Percentiles rank a stretch among this genome's conserved stretches.
phyloP scores from a whole-genome alignment of 2,113 vertebrate species.

The Dipodomys stephensi region DNA sequence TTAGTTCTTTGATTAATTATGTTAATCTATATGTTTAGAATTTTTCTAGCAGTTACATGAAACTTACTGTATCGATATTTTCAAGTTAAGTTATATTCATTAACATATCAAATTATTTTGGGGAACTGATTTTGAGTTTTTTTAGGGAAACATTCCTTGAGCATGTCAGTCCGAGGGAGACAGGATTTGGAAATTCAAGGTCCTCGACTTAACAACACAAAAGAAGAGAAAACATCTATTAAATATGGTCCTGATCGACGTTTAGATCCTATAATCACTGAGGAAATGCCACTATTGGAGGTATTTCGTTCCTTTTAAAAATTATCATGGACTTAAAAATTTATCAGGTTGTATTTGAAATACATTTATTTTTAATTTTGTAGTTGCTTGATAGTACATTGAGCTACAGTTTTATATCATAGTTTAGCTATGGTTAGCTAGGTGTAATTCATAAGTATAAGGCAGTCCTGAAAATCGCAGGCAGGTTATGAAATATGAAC shows the following conservation, averaged over 20 bases:
- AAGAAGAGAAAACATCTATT: constrained; percentile 97
- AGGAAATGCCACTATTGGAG: constrained; percentile 97
- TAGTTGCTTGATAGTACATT: background rate
- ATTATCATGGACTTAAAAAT: background rate
- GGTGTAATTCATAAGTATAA: constrained; percentile 18
- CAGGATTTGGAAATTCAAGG: constrained; percentile 98
- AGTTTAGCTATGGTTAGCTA: constrained; percentile 13
- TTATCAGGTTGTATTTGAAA: constrained; percentile 18
- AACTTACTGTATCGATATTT: constrained; percentile 38
- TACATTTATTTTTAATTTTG: constrained; percentile 51
- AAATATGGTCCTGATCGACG: constrained; percentile 94
- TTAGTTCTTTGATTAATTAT: constrained; percentile 37
- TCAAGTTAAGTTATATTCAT: constrained; percentile 43
- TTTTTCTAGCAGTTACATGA: constrained; percentile 52
- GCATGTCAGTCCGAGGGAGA: constrained; percentile 92
- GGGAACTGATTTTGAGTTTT: constrained; percentile 53
- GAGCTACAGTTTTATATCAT: constrained; percentile 31
- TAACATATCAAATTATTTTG: constrained; percentile 57
- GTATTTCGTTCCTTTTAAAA: constrained; percentile 83
- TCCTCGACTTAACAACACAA: constrained; percentile 96
- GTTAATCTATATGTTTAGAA: constrained; percentile 34
- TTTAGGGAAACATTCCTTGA: constrained; percentile 88
- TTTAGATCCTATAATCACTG: constrained; percentile 94
- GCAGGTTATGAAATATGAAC: background rate
- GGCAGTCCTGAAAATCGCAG: background rate